phyloP scores from a whole-genome alignment of 2,888 invertebrate species.

The Monochamus alternatus region DNA sequence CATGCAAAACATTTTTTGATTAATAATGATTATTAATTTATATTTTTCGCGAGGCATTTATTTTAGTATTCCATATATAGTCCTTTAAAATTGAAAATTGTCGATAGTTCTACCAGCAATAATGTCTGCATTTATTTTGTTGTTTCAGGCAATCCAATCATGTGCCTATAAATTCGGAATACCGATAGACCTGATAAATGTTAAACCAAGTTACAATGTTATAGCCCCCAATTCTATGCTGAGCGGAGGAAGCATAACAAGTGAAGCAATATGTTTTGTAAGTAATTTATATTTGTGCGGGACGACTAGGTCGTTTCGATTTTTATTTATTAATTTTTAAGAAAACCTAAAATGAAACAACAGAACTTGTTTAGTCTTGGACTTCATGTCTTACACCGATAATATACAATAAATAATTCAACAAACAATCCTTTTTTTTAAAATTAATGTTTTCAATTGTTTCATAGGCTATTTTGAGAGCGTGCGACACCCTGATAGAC shows the following conservation, averaged over 20 bases:
- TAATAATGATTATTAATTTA: too few relatives aligned
- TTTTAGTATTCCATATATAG: too few relatives aligned
- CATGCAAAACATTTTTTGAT: too few relatives aligned
- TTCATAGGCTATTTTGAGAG: conserved; percentile 73
- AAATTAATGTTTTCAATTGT: not conserved
- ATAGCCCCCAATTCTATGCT: conserved; percentile 79
- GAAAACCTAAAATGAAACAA: too few relatives aligned
- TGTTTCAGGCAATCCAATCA: not conserved
- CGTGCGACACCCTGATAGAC: conserved; percentile 77
- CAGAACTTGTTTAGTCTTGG: too few relatives aligned
- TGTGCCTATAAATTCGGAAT: conserved; percentile 12
- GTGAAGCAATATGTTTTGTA: conserved; percentile 77
- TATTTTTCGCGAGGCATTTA: too few relatives aligned
- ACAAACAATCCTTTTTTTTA: too few relatives aligned
- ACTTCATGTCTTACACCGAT: too few relatives aligned
- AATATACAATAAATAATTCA: too few relatives aligned
- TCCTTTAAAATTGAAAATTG: too few relatives aligned
- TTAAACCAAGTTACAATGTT: conserved; percentile 79
- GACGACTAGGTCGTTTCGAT: too few relatives aligned
- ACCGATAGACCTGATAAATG: conserved; percentile 70
- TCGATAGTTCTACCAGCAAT: not conserved
- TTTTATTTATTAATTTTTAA: too few relatives aligned
- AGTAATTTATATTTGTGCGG: conserved; percentile 42
- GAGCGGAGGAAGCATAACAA: conserved; percentile 82
- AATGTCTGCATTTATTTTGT: not conserved